Evolutionary conservation across 92 coral and sea anemone species (phyloP).

Genomic region (Zoanthus sociatus): DNA sequence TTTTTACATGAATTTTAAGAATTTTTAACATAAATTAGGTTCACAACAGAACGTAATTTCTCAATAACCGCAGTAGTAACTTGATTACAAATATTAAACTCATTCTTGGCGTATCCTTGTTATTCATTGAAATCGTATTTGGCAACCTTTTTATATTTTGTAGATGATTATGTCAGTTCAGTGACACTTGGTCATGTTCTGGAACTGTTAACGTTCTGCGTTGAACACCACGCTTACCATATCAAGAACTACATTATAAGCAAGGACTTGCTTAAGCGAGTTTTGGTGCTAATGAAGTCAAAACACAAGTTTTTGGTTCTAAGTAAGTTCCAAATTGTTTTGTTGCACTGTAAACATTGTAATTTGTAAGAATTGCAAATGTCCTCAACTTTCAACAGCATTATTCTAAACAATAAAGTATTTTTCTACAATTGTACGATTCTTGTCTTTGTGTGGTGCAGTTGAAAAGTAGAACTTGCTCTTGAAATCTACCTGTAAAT

Average conservation of each 20-base stretch:
- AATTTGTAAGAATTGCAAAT: not conserved
- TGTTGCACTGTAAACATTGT: not conserved
- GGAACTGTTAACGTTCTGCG: slow-evolving; percentile 92
- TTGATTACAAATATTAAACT: too few species aligned
- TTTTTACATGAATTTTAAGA: too few species aligned
- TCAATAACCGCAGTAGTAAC: too few species aligned
- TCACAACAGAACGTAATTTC: too few species aligned
- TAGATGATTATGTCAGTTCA: slow-evolving; percentile 88
- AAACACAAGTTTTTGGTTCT: slow-evolving; percentile 95
- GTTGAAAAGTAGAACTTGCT: too few species aligned
- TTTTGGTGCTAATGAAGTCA: slow-evolving; percentile 90
- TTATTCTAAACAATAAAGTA: too few species aligned
- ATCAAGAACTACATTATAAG: slow-evolving; percentile 96
- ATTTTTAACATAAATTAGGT: too few species aligned
- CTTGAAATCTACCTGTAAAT: too few species aligned
- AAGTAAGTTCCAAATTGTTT: slow-evolving; percentile 69
- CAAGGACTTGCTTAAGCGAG: slow-evolving; percentile 94
- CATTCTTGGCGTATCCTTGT: not conserved
- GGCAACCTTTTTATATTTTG: not conserved
- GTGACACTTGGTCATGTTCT: slow-evolving; percentile 92
- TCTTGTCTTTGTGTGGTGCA: too few species aligned
- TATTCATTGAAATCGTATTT: not conserved
- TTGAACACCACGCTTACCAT: slow-evolving; percentile 99
- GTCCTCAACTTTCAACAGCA: too few species aligned
- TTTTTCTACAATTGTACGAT: too few species aligned